Base-by-base conservation (phyloP, 1,140 invertebrate species). In the Drosophila pectinifera region DNA sequence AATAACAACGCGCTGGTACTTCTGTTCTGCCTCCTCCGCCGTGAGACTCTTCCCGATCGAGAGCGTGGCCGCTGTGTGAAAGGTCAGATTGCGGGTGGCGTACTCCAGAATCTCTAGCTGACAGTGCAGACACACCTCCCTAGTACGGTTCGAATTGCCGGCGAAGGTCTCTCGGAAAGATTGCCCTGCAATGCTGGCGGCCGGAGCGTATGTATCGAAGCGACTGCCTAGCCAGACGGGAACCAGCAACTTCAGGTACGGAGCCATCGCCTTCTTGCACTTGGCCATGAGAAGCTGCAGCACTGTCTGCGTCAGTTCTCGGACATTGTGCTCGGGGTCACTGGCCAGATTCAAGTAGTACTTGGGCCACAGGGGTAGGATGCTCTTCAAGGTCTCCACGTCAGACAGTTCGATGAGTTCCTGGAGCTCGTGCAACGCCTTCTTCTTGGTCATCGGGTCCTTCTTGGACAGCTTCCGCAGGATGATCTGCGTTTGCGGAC, bases 401-500 rank as follows among this genome's bases (percentile, higher is more conserved):
- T 95, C 93, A 34, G 94, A 93, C 67, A 94, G 93, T 78, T 93
- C 93, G 69, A 96, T 95, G 4, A 96, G 80, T 6, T 94, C 93
- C 38, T 93, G 92, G 91, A 97, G 96, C 92, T 98, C 96, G 93
- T 97, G 95, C 18, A 97, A 91, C 5, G 96, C 96, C 95, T 98
- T 98, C 36, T 96, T 94, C 92, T 97, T 98, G 5, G 97, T 98
- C 2, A 95, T 95, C 4, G 94, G 92, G 94, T 98, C 97, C 91
- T 96, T 97, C 91, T 98, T 98, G 22, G 94, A 95, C 92, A 98
- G 94, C 93, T 96, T 96, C 62, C 95, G 95, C 16, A 96, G 91
- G 28, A 95, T 93, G 7, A 96, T 81, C 79, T 95, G 94, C 82
- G 95, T 94, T 80, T 94, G 93, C 16, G 94, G 92, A 82, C 94